These are phyloP conservation scores for Enteromius paludinosus DNA, from an alignment of 2,797 vertebrate genomes.

Conservation along the genomic window DNA sequence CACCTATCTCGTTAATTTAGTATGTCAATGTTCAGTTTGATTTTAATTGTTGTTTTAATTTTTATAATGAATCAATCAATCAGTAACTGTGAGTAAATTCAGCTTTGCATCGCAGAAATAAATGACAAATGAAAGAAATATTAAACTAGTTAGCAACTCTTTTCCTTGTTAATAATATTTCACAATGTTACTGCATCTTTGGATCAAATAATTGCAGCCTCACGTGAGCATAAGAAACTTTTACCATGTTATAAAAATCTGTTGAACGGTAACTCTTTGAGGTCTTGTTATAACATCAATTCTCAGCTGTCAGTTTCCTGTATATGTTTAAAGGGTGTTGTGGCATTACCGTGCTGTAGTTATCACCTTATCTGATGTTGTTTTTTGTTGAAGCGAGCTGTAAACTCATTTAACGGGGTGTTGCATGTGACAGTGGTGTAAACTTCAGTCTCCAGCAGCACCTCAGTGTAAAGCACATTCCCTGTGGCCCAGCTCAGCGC, in stretches of 20 bases:
- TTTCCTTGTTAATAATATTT: not conserved
- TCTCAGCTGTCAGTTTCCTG: constrained; percentile 22
- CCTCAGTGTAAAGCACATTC: constrained; percentile 42
- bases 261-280: constrained; percentile 3
- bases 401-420: constrained; percentile 54
- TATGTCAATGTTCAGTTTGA: not conserved
- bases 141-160: not conserved
- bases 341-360: constrained; percentile 48
- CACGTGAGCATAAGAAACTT: not conserved
- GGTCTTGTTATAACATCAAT: constrained; percentile 35
- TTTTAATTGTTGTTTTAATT: not conserved
- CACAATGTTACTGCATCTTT: not conserved
- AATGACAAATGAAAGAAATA: not conserved
- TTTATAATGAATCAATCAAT: not conserved
- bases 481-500: constrained; percentile 17
- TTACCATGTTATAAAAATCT: not conserved
- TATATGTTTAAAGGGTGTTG: constrained; percentile 40
- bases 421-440: constrained; percentile 35
- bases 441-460: constrained; percentile 21
- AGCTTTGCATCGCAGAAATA: not conserved
- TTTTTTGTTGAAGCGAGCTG: constrained; percentile 48
- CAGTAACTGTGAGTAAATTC: not conserved
- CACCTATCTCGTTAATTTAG: not conserved
- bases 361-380: constrained; percentile 50
- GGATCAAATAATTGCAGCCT: not conserved